Percentiles rank a stretch among this genome's conserved stretches.
Conservation (phyloP, 2,797 vertebrate species). For the Pseudocheirus occidentalis region DNA sequence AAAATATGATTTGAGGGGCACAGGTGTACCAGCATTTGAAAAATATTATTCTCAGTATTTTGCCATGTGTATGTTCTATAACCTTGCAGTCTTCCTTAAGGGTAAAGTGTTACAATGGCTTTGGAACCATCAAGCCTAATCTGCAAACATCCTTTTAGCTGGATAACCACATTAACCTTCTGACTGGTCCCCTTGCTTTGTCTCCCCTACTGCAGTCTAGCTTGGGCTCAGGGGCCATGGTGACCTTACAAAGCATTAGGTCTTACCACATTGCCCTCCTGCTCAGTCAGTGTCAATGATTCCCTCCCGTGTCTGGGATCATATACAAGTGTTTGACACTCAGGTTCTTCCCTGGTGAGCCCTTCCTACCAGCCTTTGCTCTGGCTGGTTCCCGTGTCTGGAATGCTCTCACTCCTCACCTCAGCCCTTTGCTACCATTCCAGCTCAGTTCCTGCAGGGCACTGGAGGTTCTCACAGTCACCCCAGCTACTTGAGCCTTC, state of each 20-base stretch:
- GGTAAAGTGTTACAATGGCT: neutral
- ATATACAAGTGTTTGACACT: neutral
- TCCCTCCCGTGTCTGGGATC: neutral
- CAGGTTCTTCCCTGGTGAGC: neutral
- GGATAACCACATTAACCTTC: neutral
- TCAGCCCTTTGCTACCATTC: neutral
- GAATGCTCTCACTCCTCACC: neutral
- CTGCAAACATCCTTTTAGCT: neutral
- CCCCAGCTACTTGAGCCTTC: neutral
- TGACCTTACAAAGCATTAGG: neutral
- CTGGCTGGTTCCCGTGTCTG: neutral
- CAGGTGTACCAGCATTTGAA: neutral
- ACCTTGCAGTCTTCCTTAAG: neutral
- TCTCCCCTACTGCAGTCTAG: neutral
- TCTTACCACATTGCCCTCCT: neutral
- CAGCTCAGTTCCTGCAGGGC: neutral
- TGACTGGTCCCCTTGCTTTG: neutral
- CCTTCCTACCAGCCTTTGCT: neutral
- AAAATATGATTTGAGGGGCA: neutral
- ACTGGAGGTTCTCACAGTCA: neutral
- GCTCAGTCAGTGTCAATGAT: neutral
- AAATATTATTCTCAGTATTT: neutral
- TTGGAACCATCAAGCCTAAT: neutral
- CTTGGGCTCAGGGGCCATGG: neutral
- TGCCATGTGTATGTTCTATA: neutral